Percentiles rank a stretch among this genome's conserved stretches.
Conservation (phyloP, 2,113 vertebrate genomes). For the Leucoraja erinaceus region DNA sequence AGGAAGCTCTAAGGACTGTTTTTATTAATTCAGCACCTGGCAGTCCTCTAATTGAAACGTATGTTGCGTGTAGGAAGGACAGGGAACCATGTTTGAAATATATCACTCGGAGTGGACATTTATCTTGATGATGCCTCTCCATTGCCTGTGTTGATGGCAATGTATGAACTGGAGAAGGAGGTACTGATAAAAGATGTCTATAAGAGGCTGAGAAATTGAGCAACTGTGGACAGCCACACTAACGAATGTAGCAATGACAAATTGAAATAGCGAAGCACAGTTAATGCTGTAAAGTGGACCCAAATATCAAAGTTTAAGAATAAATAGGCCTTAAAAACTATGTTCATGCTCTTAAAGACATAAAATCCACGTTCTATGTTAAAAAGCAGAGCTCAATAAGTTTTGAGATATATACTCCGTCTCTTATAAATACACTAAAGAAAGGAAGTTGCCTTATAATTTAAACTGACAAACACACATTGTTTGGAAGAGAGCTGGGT, state of each 20-base stretch:
- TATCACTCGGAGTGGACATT: not conserved
- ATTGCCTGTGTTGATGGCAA: not conserved
- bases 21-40: not conserved
- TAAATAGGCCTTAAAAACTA: not conserved
- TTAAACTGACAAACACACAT: too few relatives aligned
- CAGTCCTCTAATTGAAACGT: not conserved
- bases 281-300: not conserved
- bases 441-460: too few relatives aligned
- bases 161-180: not conserved
- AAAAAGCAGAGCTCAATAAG: not conserved
- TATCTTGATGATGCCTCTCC: not conserved
- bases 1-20: not conserved
- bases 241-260: not conserved
- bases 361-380: not conserved
- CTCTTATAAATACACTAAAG: not conserved
- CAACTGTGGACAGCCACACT: not conserved
- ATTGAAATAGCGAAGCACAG: not conserved
- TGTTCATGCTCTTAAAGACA: not conserved
- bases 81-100: not conserved
- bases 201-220: not conserved
- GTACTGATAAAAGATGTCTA: not conserved
- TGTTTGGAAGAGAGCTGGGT: too few relatives aligned
- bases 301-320: not conserved
- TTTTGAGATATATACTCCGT: not conserved
- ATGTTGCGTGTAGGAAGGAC: not conserved